A percentile compares a stretch with the other conserved stretches of the same genome.
phyloP scores from a whole-genome alignment of 2,797 vertebrate species.

The Hapalemur alaotrensis region DNA sequence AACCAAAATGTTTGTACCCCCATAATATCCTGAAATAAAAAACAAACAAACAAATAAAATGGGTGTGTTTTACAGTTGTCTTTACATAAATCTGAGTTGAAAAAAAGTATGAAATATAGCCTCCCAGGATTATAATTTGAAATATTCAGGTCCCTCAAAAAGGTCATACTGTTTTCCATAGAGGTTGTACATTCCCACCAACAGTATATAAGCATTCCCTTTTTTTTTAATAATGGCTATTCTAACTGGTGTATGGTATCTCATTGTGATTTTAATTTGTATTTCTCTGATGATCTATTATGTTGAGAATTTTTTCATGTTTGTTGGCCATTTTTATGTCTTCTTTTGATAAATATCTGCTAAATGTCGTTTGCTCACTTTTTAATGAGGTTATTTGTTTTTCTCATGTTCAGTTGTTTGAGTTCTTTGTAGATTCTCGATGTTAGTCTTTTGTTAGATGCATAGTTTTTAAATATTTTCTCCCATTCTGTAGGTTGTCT shows the following conservation, averaged over 20 bases:
- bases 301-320: background rate
- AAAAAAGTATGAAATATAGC: background rate
- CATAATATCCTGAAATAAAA: too few species aligned
- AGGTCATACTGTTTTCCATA: background rate
- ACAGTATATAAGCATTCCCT: background rate
- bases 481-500: background rate
- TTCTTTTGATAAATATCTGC: background rate
- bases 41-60: background rate
- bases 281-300: background rate
- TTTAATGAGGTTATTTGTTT: background rate
- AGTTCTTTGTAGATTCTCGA: background rate
- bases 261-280: background rate
- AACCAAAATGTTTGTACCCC: too few species aligned
- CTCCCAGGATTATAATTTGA: conserved; percentile 13
- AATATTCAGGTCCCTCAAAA: background rate
- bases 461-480: background rate
- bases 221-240: background rate
- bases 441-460: background rate
- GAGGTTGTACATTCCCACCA: background rate
- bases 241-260: background rate
- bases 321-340: background rate
- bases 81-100: background rate
- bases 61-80: background rate
- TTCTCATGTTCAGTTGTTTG: background rate
- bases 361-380: background rate